A percentile compares a stretch with the other conserved stretches of the same genome.
Conservation (phyloP, 1,140 invertebrate genomes). For the Tetranychus cinnabarinus region DNA sequence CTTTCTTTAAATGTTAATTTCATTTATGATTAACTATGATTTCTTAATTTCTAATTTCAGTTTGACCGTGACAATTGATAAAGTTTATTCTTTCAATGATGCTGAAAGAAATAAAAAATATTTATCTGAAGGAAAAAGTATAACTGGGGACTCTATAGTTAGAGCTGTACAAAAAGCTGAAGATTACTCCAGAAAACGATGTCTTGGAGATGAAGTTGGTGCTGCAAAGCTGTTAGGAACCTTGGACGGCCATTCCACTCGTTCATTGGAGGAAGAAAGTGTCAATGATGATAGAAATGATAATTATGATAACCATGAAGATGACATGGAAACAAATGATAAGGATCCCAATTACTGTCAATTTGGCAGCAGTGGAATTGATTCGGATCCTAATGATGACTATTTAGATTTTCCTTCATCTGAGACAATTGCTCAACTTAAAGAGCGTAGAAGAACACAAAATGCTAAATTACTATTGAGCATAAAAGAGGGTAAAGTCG, state of each 20-base stretch:
- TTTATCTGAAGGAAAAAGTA: neutral
- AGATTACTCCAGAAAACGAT: constrained; percentile 4
- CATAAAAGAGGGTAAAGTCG: constrained; percentile 3
- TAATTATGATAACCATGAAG: neutral
- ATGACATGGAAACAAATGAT: neutral
- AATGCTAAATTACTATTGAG: constrained; percentile 2
- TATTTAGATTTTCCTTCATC: neutral
- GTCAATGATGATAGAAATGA: neutral
- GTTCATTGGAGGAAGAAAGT: neutral
- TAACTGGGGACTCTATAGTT: neutral
- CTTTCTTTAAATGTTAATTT: neutral
- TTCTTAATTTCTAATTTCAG: neutral
- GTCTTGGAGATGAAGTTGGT: constrained; percentile 2
- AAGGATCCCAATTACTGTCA: neutral
- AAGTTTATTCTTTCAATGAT: constrained; percentile 1
- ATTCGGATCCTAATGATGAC: neutral
- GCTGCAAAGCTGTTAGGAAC: constrained; percentile 1
- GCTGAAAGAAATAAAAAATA: constrained; percentile 6
- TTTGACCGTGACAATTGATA: neutral
- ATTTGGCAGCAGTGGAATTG: neutral
- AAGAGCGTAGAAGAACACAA: neutral
- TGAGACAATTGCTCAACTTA: neutral
- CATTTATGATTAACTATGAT: neutral
- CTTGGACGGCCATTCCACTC: neutral
- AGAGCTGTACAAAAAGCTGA: constrained; percentile 6